Base-by-base conservation (phyloP, 64 coral and sea anemone species). In the Actinia equina region DNA sequence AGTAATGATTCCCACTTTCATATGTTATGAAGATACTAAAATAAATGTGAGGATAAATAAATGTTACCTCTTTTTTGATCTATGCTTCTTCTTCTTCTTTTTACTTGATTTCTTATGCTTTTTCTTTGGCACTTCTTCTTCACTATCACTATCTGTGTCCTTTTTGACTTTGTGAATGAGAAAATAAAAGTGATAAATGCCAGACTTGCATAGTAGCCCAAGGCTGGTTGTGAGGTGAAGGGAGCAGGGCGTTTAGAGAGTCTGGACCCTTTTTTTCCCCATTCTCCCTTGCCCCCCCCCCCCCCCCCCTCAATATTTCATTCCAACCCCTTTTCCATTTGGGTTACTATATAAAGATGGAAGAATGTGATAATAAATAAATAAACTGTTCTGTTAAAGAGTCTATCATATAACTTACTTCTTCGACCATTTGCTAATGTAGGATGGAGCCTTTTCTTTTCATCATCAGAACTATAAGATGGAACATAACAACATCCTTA, bases 101-200 rank as follows among this genome's bases (percentile, higher is more conserved):
- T 95, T 98, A 26, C 88, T 95, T 23, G 96, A 95, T 87, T 95
- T 94, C 79, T 91, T 98, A 18, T 53, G 64, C 52, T 85, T 90
- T 55, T 93, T 93, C 27, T 87, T 89, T 46, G 80, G 69, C 20
- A 82, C 91, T 25, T 94, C 85, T 19, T 81, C 92, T 20, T 85
- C 89, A 87, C 84, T 94, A 17, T 71, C 79, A 83, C 90, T 92
- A n/a, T 92, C 85, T 82, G 83, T 85, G 52, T 81, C 43, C 77
- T 67, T 69, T 79, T 83, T 69, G 25, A 11, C 43, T 56, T 85
- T 27, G 15, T 12, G 9, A 61, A 45, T 11, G 4, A 86, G 58
- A 20, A 15, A 44, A 65, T 37, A 37, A 37, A 37, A 37, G 30
- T 37, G 30, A 37, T 37, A 37, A 37, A 37, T 37, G 1, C 30